Evolutionary conservation across 37 sponge, comb jelly and placozoan genomes (phyloP).

Genomic region (Aphrocallistes beatrix): DNA sequence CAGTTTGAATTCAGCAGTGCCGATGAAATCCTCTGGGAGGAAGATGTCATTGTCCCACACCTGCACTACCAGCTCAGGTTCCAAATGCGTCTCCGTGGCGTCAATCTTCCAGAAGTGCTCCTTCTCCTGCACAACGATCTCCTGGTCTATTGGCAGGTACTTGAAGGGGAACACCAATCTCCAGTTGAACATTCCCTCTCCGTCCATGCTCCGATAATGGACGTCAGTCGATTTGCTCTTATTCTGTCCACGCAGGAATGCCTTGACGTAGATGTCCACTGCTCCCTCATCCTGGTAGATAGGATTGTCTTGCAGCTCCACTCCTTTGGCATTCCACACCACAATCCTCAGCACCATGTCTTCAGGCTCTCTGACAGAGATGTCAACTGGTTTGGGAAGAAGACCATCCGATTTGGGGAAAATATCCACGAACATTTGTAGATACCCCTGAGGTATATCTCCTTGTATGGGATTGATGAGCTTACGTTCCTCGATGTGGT

Average conservation of each 20-base stretch:
- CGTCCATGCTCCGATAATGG: constrained; percentile 38
- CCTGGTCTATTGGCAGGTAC: constrained; percentile 41
- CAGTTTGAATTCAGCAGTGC: constrained; percentile 22
- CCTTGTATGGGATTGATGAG: constrained; percentile 32
- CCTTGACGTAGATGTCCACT: constrained; percentile 41
- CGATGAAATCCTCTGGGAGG: constrained; percentile 30
- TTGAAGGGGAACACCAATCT: constrained; percentile 47
- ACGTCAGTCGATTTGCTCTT: constrained; percentile 42
- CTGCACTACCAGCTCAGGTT: constrained; percentile 27
- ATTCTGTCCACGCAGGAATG: constrained; percentile 30
- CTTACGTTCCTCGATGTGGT: constrained; percentile 39
- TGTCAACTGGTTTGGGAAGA: constrained; percentile 26
- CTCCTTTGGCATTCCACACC: constrained; percentile 29
- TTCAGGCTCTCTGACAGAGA: constrained; percentile 30
- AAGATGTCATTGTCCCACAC: constrained; percentile 50
- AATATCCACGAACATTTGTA: constrained; percentile 46
- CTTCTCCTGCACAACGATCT: constrained; percentile 29
- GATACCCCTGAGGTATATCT: constrained; percentile 24
- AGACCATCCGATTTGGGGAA: constrained; percentile 27
- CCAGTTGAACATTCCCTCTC: constrained; percentile 54
- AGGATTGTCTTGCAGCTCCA: constrained; percentile 19
- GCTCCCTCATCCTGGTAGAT: constrained; percentile 11
- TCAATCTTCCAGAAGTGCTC: constrained; percentile 37
- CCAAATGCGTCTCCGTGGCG: constrained; percentile 24
- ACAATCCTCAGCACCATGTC: constrained; percentile 36